These are phyloP conservation scores for Acleris holmiana DNA, from an alignment of 2,888 invertebrate genomes.

Conservation along the genomic window DNA sequence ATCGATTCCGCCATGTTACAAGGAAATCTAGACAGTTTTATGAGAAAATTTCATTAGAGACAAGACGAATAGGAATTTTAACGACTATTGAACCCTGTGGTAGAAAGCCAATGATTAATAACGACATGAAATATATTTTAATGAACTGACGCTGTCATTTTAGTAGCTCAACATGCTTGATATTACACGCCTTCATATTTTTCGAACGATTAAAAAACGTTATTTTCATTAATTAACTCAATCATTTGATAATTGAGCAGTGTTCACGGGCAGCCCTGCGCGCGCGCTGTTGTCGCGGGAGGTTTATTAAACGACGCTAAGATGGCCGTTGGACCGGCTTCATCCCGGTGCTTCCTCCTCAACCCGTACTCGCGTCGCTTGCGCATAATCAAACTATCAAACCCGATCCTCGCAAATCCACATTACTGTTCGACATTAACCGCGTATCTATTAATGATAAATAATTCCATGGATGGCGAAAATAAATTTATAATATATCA, in stretches of 20 bases:
- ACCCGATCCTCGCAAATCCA: constrained; percentile 2
- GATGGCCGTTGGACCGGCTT: constrained; percentile 81
- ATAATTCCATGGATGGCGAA: no score
- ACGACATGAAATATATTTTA: no score
- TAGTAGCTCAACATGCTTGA: no score
- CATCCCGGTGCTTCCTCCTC: constrained; percentile 67
- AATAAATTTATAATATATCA: no score
- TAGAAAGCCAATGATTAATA: no score
- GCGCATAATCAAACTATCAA: constrained; percentile 48
- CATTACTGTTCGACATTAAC: not conserved
- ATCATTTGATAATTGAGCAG: not conserved
- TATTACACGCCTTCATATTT: no score
- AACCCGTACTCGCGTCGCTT: constrained; percentile 63
- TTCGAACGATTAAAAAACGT: no score
- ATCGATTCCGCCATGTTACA: not conserved
- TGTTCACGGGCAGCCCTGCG: constrained; percentile 61
- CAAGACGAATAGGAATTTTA: no score
- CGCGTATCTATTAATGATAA: not conserved
- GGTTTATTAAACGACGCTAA: constrained; percentile 79
- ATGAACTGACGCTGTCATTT: no score
- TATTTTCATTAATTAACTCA: not conserved
- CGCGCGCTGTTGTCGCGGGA: constrained; percentile 73
- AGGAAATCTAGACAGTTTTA: not conserved
- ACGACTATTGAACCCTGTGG: no score
- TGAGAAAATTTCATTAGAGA: no score